Evolutionary conservation across 2,888 invertebrate species (phyloP), one percentile per base, ranked within the genome.

Genomic region (Perizoma flavofasciatum): DNA sequence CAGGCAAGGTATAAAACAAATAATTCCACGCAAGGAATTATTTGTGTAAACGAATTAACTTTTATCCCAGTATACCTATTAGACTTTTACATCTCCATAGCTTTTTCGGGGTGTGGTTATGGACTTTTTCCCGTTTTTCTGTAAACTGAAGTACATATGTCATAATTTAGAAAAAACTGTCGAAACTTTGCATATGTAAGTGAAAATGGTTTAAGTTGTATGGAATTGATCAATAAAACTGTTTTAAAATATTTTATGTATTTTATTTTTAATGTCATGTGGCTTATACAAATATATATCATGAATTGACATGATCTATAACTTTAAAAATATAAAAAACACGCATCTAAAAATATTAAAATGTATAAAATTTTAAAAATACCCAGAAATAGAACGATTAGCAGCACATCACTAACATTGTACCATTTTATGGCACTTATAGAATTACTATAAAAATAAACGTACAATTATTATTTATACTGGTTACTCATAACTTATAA

Each of bases 141-240:
- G n/a, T n/a, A 22, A n/a, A 8, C 9, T 43, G 8, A 43, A n/a
- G 22, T 22, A 43, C 52, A 37, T n/a, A n/a, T 47, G 49, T 40
- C 39, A 9, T 55, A 6, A 50, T 40, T 37, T 47, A 55, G 57
- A 79, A 76, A 75, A 77, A 77, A 77, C 65, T 69, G 64, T 68
- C 66, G 61, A 67, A 68, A 48, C 48, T 70, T 69, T 69, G 59
- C 66, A 65, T 67, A 71, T 78, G 64, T 83, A 85, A 83, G 83
- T 62, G 75, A 79, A 83, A 86, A 78, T 82, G 79, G 74, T 80
- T 74, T 73, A 77, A 68, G 76, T 73, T 81, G 81, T 78, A 79
- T 81, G 87, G 81, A 83, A 85, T 83, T 84, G 79, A 83, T 71
- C 75, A 78, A 83, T 82, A 82, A 79, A 82, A 63, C 69, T 71